Percentiles rank a stretch among this genome's conserved stretches.
Evolutionary conservation across 2,113 vertebrate species (phyloP).

Genomic region (Tursiops truncatus): DNA sequence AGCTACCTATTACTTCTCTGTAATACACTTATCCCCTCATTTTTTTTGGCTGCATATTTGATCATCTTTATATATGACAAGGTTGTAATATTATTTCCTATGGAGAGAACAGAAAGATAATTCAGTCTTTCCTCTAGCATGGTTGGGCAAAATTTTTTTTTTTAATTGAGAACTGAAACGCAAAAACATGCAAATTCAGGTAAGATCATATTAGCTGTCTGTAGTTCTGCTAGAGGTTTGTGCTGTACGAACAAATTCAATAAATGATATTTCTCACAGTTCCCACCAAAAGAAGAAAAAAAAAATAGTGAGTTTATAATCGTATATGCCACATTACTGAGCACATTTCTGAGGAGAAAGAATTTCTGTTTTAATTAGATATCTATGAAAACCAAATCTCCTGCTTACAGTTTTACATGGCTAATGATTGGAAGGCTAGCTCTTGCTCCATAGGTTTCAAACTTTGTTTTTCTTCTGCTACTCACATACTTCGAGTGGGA

Average conservation of each 20-base stretch:
- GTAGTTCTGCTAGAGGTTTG: neutral
- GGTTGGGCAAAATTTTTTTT: neutral
- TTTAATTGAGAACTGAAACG: neutral
- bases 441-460: neutral
- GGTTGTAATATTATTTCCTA: neutral
- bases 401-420: neutral
- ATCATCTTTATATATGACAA: neutral
- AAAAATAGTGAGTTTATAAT: neutral
- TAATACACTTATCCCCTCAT: neutral
- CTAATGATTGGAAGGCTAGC: neutral
- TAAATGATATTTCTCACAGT: neutral
- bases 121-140: neutral
- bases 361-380: neutral
- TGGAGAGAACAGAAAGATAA: neutral
- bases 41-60: slow-evolving; percentile 22
- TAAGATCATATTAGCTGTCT: neutral
- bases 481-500: neutral
- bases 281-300: neutral
- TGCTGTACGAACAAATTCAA: neutral
- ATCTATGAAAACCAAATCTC: neutral
- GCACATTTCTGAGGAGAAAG: neutral
- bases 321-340: neutral
- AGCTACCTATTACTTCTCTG: neutral
- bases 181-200: neutral
- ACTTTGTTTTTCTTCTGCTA: neutral